Base-by-base conservation (phyloP, 2,113 vertebrate species). In the Clinocottus analis region DNA sequence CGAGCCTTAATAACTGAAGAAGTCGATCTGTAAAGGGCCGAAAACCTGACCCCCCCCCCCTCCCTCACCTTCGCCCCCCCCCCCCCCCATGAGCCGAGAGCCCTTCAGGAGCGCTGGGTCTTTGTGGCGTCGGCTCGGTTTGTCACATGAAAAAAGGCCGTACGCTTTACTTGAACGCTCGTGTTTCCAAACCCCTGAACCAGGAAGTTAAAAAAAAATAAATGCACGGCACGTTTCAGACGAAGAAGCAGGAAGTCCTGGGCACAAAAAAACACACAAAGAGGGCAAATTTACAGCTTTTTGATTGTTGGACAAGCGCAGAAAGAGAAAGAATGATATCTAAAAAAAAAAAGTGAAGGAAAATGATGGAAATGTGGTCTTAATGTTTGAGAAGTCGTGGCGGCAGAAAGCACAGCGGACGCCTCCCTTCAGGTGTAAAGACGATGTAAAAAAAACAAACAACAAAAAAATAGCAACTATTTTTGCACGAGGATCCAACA, bases 1-100 rank as follows among this genome's bases (percentile, higher is more conserved):
- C 56, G 93, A 94, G 94, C 94, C 93, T 94, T 93, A 95, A 92
- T 83, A 80, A 94, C 84, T 72, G 82, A 92, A 91, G 82, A 92
- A 91, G 89, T 91, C 86, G 87, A 90, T 87, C 76, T 82, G 83
- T 67, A 75, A n/a, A 89, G 84, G 81, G 83, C 81, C 37, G n/a
- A n/a, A 82, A 80, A 73, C 85, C n/a, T n/a, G n/a, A n/a, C n/a
- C n/a, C n/a, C n/a, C n/a, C n/a, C n/a, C n/a, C n/a, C n/a, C n/a
- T n/a, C n/a, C n/a, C n/a, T n/a, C n/a, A n/a, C n/a, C n/a, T n/a
- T n/a, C n/a, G n/a, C n/a, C n/a, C n/a, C n/a, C n/a, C n/a, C n/a
- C n/a, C n/a, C n/a, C n/a, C n/a, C n/a, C n/a, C n/a, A n/a, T n/a
- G 31, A 31, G 37, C 43, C 14, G 39, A 13, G 39, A 41, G 39